phyloP scores from a whole-genome alignment of 2,113 vertebrate species.

The Nothoprocta perdicaria region DNA sequence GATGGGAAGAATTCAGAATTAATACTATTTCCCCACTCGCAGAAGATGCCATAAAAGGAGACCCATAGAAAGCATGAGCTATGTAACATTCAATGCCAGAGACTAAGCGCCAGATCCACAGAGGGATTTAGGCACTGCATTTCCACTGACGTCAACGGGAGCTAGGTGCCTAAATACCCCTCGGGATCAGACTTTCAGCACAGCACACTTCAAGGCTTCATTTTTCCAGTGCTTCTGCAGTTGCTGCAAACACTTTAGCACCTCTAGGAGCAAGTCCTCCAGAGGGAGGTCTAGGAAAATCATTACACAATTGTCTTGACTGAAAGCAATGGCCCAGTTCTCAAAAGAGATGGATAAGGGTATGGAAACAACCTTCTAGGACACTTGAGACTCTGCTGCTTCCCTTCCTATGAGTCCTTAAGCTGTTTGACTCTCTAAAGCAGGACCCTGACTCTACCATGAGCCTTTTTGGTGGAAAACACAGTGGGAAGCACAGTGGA shows the following conservation, averaged over 20 bases:
- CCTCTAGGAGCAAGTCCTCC: neutral
- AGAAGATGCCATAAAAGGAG: slow-evolving; percentile 54
- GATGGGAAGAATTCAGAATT: neutral
- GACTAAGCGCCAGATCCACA: neutral
- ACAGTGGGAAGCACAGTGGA: neutral
- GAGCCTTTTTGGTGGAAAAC: neutral
- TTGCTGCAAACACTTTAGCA: neutral
- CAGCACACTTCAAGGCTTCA: neutral
- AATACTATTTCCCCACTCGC: neutral
- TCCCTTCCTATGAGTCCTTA: neutral
- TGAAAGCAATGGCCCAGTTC: neutral
- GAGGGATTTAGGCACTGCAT: slow-evolving; percentile 13
- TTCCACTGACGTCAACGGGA: neutral
- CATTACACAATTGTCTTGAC: neutral
- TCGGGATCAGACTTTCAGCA: neutral
- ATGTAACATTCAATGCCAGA: neutral
- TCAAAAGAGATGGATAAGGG: neutral
- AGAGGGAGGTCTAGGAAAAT: neutral
- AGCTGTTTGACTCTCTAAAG: neutral
- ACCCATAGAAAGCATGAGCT: slow-evolving; percentile 14
- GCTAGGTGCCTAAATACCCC: neutral
- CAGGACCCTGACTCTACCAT: neutral
- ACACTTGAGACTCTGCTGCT: neutral
- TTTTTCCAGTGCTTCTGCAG: neutral
- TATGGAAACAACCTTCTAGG: neutral